Percentiles rank a stretch among this genome's conserved stretches.
These are phyloP conservation scores for Lithobates sylvaticus DNA, from an alignment of 2,797 vertebrate species.

Conservation along the genomic window DNA sequence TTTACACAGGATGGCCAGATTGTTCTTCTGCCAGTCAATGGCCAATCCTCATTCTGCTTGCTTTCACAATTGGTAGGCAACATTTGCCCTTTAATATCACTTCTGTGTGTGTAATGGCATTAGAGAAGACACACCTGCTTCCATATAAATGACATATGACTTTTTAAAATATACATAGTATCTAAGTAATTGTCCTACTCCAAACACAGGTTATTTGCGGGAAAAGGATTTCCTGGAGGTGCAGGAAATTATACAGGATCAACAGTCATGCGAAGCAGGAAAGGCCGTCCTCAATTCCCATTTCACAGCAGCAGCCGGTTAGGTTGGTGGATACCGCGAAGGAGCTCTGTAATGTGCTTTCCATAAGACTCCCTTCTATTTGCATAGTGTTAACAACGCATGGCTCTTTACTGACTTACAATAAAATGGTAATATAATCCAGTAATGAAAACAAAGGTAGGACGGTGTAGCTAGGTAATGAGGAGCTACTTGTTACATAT, in stretches of 20 bases:
- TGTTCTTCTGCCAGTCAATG: background rate
- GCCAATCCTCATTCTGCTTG: no score
- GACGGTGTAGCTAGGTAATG: background rate
- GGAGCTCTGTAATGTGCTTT: slow-evolving; percentile 31
- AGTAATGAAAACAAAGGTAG: slow-evolving; percentile 41
- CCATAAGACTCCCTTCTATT: slow-evolving; percentile 31
- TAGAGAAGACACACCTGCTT: background rate
- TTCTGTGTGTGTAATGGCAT: background rate
- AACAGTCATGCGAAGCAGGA: slow-evolving; percentile 36
- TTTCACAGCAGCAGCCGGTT: slow-evolving; percentile 23
- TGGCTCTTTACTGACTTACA: background rate
- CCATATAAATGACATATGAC: background rate
- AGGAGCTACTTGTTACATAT: slow-evolving; percentile 10
- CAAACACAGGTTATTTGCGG: slow-evolving; percentile 27
- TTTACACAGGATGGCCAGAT: background rate
- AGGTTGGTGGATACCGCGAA: slow-evolving; percentile 17
- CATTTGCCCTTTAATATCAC: no score
- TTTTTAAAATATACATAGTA: background rate
- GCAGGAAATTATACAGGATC: slow-evolving; percentile 54
- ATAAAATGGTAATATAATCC: slow-evolving; percentile 25
- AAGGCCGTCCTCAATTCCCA: slow-evolving; percentile 34
- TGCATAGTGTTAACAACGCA: slow-evolving; percentile 15
- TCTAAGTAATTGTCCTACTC: slow-evolving; percentile 9
- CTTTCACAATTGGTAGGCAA: no score
- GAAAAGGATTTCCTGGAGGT: slow-evolving; percentile 57